Evolutionary conservation across 2,113 vertebrate genomes (phyloP).

Genomic region (Parus major): DNA sequence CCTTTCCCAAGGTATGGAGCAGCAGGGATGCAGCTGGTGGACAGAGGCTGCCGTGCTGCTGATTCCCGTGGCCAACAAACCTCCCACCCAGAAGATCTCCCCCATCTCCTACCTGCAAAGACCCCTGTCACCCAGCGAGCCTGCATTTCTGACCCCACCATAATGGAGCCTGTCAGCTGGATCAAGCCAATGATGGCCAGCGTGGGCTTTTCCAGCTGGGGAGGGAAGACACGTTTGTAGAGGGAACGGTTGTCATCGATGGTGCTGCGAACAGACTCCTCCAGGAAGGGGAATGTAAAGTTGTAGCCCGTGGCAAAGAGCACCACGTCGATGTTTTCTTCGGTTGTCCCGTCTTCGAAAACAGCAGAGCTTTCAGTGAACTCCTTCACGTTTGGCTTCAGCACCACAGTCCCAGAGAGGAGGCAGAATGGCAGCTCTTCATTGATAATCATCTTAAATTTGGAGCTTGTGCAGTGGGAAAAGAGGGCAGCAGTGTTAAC

Average conservation of each 20-base stretch:
- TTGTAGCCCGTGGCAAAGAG: constrained; percentile 86
- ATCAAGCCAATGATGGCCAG: constrained; percentile 85
- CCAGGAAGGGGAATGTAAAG: constrained; percentile 75
- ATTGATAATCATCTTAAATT: constrained; percentile 67
- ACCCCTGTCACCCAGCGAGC: constrained; percentile 86
- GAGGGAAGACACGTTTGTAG: constrained; percentile 83
- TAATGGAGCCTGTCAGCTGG: constrained; percentile 75
- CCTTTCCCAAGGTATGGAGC: rapidly evolving
- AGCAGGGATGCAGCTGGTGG: neutral
- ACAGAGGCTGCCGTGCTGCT: neutral
- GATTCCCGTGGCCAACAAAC: neutral
- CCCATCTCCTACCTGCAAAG: constrained; percentile 79
- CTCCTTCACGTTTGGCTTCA: constrained; percentile 77
- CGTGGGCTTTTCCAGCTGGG: constrained; percentile 77
- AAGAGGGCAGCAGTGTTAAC: neutral
- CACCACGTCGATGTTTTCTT: constrained; percentile 78
- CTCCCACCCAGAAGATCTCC: neutral
- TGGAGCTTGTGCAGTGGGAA: constrained; percentile 48
- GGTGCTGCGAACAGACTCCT: constrained; percentile 55
- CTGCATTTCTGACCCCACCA: constrained; percentile 85
- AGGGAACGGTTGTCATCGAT: constrained; percentile 66
- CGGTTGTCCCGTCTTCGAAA: constrained; percentile 79
- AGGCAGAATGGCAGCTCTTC: constrained; percentile 82
- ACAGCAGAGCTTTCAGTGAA: constrained; percentile 74
- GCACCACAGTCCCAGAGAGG: constrained; percentile 77